Conservation (phyloP, 2,797 vertebrate genomes). For the Alca torda region DNA sequence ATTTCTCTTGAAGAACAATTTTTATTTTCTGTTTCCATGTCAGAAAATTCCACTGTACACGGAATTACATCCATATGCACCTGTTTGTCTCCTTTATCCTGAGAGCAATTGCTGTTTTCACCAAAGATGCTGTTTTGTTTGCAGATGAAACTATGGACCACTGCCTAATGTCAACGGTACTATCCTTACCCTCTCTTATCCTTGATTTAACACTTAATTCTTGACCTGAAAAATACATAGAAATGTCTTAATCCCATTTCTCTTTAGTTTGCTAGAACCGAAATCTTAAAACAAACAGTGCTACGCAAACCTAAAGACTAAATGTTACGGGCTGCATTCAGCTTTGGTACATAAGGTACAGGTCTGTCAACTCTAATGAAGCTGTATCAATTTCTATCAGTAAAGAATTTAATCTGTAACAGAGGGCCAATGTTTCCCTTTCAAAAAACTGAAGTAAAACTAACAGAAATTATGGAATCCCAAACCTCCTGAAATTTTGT, state of each 20-base stretch:
- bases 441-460: not conserved
- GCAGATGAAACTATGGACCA: slow-evolving; percentile 88
- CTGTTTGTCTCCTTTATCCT: slow-evolving; percentile 89
- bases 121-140: slow-evolving; percentile 88
- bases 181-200: not conserved
- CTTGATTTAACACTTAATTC: not conserved
- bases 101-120: slow-evolving; percentile 87
- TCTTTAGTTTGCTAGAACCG: not conserved
- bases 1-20: not conserved
- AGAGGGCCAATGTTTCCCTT: not conserved
- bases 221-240: not conserved
- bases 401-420: not conserved
- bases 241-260: not conserved
- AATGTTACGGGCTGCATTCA: not conserved
- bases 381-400: not conserved
- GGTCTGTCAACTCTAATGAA: not conserved
- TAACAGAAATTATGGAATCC: not conserved
- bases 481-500: not conserved
- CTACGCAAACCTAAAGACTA: not conserved
- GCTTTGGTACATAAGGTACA: not conserved
- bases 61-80: slow-evolving; percentile 93
- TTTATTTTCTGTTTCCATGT: not conserved
- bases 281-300: not conserved
- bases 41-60: slow-evolving; percentile 90
- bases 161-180: slow-evolving; percentile 88